phyloP scores from a whole-genome alignment of 2,888 invertebrate genomes.

The Ecliptopera silaceata region DNA sequence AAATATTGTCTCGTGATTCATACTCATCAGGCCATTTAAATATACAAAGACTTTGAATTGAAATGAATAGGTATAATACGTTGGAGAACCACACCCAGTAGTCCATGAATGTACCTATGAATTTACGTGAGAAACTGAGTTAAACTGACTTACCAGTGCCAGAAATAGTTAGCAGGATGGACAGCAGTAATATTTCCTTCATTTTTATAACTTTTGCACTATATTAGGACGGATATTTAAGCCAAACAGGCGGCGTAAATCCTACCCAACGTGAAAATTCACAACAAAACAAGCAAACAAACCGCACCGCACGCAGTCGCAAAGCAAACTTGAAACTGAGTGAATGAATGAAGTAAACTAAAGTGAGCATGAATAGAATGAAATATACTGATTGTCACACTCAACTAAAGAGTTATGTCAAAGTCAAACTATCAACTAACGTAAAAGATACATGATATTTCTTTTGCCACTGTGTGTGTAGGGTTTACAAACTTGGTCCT shows the following conservation, averaged over 20 bases:
- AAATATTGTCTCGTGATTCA: slow-evolving; percentile 12
- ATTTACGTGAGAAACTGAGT: no score
- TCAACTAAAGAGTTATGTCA: no score
- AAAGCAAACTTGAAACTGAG: no score
- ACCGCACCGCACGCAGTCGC: not conserved
- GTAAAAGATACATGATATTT: no score
- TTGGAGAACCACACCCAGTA: slow-evolving; percentile 30
- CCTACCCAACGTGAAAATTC: not conserved
- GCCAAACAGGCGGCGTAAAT: not conserved
- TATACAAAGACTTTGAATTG: slow-evolving; percentile 30
- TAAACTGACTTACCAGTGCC: slow-evolving; percentile 28
- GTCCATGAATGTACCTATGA: not conserved
- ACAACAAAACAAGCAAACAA: not conserved
- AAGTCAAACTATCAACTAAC: no score
- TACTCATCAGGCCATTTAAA: slow-evolving; percentile 1
- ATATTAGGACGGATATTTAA: not conserved
- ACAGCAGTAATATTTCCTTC: slow-evolving; percentile 25
- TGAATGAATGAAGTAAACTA: no score
- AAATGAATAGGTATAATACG: slow-evolving; percentile 27
- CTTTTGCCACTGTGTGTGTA: no score
- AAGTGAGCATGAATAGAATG: no score
- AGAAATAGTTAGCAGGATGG: slow-evolving; percentile 16
- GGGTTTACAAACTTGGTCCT: no score
- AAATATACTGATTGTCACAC: no score
- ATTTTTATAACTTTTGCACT: slow-evolving; percentile 9